phyloP scores from a whole-genome alignment of 2,888 invertebrate species.

The Icerya purchasi region DNA sequence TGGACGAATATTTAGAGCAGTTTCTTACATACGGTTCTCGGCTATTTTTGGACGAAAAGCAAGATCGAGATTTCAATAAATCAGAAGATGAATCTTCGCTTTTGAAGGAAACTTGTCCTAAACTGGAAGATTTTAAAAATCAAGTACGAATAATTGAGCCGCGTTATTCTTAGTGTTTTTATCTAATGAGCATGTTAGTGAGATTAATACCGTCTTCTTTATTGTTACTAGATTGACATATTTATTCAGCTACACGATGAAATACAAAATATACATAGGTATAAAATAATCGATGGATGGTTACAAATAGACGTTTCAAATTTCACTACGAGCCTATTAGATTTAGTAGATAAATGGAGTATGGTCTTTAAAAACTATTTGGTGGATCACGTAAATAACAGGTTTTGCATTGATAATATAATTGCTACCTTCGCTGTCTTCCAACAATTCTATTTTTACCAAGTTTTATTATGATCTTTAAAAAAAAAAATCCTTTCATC shows the following conservation, averaged over 20 bases:
- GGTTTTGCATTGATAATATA: slow-evolving; percentile 29
- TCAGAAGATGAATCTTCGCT: slow-evolving; percentile 20
- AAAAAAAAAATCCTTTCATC: not conserved
- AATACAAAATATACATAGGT: slow-evolving; percentile 41
- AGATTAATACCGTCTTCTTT: too few relatives aligned
- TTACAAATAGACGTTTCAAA: slow-evolving; percentile 52
- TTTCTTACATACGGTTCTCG: slow-evolving; percentile 52
- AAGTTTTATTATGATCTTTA: not conserved
- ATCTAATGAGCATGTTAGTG: too few relatives aligned
- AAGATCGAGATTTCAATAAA: slow-evolving; percentile 24
- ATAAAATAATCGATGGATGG: slow-evolving; percentile 54
- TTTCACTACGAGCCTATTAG: slow-evolving; percentile 61
- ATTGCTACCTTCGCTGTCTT: too few relatives aligned
- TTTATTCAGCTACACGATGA: slow-evolving; percentile 59
- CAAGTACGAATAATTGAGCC: slow-evolving; percentile 29
- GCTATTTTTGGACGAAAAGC: slow-evolving; percentile 48
- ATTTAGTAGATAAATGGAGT: slow-evolving; percentile 69
- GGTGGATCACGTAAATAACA: slow-evolving; percentile 52
- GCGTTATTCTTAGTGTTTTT: not conserved
- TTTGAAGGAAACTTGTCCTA: slow-evolving; percentile 33
- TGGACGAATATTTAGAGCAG: slow-evolving; percentile 46
- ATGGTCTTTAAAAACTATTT: slow-evolving; percentile 70
- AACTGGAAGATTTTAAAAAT: slow-evolving; percentile 49
- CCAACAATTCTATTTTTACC: not conserved
- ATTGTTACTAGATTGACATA: slow-evolving; percentile 62